A percentile compares a stretch with the other conserved stretches of the same genome.
Evolutionary conservation across 2,888 invertebrate species (phyloP).

Genomic region (Psylliodes chrysocephalus): DNA sequence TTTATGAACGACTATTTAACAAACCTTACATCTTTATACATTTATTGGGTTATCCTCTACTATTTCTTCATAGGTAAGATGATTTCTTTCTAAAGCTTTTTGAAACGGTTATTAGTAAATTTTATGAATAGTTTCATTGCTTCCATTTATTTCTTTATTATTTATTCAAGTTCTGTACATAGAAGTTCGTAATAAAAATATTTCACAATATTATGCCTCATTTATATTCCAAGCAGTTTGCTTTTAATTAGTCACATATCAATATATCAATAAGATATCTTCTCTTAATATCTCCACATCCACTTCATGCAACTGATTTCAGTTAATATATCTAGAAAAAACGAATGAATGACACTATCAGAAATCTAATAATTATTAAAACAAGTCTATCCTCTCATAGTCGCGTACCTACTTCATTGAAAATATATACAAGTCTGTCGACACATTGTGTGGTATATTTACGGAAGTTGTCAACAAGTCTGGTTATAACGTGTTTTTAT

Average conservation of each 20-base stretch:
- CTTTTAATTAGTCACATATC: neutral
- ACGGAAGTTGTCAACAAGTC: conserved; percentile 6
- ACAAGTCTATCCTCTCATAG: conserved; percentile 5
- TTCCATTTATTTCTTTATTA: too few species aligned
- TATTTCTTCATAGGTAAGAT: too few species aligned
- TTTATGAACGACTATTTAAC: too few species aligned
- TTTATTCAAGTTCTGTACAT: too few species aligned
- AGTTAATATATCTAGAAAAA: conserved; percentile 6
- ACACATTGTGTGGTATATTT: conserved; percentile 15
- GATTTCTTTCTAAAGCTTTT: too few species aligned
- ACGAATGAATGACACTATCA: conserved; percentile 33
- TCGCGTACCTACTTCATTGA: neutral
- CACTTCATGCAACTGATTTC: neutral
- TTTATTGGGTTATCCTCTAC: too few species aligned
- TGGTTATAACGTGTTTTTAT: neutral
- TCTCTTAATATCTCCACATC: neutral
- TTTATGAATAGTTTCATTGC: too few species aligned
- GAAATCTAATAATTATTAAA: conserved; percentile 20
- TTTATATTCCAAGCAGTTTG: neutral
- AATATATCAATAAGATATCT: neutral
- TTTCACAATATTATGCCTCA: too few species aligned
- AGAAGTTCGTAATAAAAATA: too few species aligned
- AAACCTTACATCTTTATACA: too few species aligned
- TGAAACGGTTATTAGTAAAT: too few species aligned
- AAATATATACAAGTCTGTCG: conserved; percentile 4